These are phyloP conservation scores for Taurulus bubalis DNA, from an alignment of 2,113 vertebrate genomes.

Conservation along the genomic window DNA sequence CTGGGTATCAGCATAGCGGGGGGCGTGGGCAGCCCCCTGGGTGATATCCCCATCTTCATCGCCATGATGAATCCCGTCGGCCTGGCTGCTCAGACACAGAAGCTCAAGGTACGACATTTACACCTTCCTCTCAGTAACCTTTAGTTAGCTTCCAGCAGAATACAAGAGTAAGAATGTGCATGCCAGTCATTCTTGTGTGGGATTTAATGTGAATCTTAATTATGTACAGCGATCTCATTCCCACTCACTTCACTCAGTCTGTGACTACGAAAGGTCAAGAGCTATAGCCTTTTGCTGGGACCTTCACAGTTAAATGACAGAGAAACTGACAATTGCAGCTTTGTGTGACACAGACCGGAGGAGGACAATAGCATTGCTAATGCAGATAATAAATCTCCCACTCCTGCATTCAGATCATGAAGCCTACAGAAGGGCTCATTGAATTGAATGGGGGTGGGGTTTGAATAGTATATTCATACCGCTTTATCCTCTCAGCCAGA, in stretches of 20 bases:
- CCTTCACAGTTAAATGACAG: slow-evolving; percentile 44
- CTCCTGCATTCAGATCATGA: slow-evolving; percentile 56
- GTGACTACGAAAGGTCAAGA: slow-evolving; percentile 45
- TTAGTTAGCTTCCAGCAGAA: slow-evolving; percentile 6
- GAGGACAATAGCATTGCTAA: slow-evolving; percentile 60
- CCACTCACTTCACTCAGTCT: slow-evolving; percentile 26
- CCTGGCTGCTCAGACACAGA: slow-evolving; percentile 95
- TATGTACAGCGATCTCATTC: slow-evolving; percentile 10
- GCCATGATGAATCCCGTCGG: slow-evolving; percentile 98
- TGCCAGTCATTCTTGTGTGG: slow-evolving; percentile 32
- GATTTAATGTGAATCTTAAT: slow-evolving; percentile 21
- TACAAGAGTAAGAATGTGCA: background rate
- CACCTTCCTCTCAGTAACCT: background rate
- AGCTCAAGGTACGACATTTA: slow-evolving; percentile 87
- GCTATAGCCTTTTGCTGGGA: slow-evolving; percentile 39
- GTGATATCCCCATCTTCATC: slow-evolving; percentile 97
- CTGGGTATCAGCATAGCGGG: slow-evolving; percentile 96
- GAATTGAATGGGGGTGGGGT: slow-evolving; percentile 38
- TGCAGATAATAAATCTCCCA: slow-evolving; percentile 72
- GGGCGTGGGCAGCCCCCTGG: slow-evolving; percentile 95
- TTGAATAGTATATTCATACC: slow-evolving; percentile 53
- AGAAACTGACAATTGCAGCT: slow-evolving; percentile 57
- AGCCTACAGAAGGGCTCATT: slow-evolving; percentile 52
- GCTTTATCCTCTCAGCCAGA: slow-evolving; percentile 40
- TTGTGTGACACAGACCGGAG: slow-evolving; percentile 51